Base-by-base conservation (phyloP, 2,888 invertebrate genomes). In the Synergus japonicus region DNA sequence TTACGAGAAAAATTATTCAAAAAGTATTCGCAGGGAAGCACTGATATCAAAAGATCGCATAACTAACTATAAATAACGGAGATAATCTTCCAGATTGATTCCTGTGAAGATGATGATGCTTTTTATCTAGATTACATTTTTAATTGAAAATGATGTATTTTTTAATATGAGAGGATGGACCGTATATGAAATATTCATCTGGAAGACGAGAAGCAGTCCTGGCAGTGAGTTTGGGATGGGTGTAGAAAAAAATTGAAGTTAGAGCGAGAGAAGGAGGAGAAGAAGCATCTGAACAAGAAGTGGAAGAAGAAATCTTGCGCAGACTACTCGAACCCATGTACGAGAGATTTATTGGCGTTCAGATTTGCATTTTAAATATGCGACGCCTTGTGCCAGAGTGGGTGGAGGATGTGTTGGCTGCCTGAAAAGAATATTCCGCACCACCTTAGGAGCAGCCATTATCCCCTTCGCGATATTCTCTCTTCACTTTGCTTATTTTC, bases 301-400 rank as follows among this genome's bases (percentile, higher is more conserved):
- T 43, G 18, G 49, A 54, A 69, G 63, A 44, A 77, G 82, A 76
- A 81, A 76, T 81, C 69, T 79, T 77, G 79, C 78, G 77, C 64
- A 76, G 78, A 77, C 79, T 80, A 80, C 83, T 85, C 81, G 82
- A 81, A 83, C 83, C 85, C 85, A 82, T 85, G 86, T 83, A 83
- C 81, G 81, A 86, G 83, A 89, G 89, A 90, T 89, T 90, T 90
- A 90, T 89, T 87, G 87, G 83, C 86, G 80, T 85, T 85, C 73
- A 86, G 84, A 90, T 90, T 90, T 89, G 88, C 90, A 90, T 90
- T 89, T 88, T 88, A 88, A 89, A 89, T 88, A 88, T 86, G 82
- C 85, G 82, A 87, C 83, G 85, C 76, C 81, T 85, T 85, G 83
- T 80, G 83, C 84, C 81, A 83, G 69, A 83, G 83, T 83, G 78